Evolutionary conservation across 2,113 vertebrate genomes (phyloP).

Genomic region (Tachysurus vachellii): DNA sequence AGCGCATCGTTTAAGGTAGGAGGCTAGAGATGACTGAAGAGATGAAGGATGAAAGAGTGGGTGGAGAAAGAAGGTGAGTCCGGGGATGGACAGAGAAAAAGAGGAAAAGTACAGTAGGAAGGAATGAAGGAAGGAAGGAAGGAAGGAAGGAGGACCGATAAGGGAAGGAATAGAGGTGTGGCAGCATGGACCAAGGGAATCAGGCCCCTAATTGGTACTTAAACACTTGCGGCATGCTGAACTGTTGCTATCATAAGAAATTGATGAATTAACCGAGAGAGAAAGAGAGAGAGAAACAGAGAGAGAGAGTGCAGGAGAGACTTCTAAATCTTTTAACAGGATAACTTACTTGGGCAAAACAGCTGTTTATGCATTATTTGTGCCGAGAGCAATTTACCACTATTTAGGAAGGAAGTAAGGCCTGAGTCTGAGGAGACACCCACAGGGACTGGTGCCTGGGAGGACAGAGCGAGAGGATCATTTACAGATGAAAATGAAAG

Average conservation of each 20-base stretch:
- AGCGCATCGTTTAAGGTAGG: slow-evolving; percentile 49
- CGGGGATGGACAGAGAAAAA: slow-evolving; percentile 7
- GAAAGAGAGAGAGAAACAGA: slow-evolving; percentile 67
- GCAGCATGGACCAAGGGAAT: slow-evolving; percentile 67
- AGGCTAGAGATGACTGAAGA: slow-evolving; percentile 32
- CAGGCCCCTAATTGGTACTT: slow-evolving; percentile 76
- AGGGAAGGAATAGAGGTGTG: slow-evolving; percentile 70
- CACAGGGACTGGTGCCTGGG: slow-evolving; percentile 59
- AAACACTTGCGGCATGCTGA: slow-evolving; percentile 71
- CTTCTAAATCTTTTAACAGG: slow-evolving; percentile 82
- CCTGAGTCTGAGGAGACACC: slow-evolving; percentile 69
- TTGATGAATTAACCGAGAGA: slow-evolving; percentile 79
- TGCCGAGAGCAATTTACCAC: slow-evolving; percentile 76
- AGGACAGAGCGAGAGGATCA: slow-evolving; percentile 61
- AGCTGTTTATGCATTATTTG: slow-evolving; percentile 87
- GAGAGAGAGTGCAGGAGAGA: slow-evolving; percentile 63
- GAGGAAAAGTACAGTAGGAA: slow-evolving; percentile 18
- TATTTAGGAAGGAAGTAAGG: slow-evolving; percentile 75
- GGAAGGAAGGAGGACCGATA: slow-evolving; percentile 29
- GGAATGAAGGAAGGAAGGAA: slow-evolving; percentile 55
- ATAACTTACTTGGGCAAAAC: slow-evolving; percentile 86
- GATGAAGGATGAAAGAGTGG: slow-evolving; percentile 10
- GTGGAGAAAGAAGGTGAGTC: slow-evolving; percentile 49
- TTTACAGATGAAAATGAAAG: slow-evolving; percentile 72
- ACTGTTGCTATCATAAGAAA: slow-evolving; percentile 86